Percentiles rank a stretch among this genome's conserved stretches.
phyloP scores from a whole-genome alignment of 53 echinoderm and acorn worm genomes.

The Antedon mediterranea region DNA sequence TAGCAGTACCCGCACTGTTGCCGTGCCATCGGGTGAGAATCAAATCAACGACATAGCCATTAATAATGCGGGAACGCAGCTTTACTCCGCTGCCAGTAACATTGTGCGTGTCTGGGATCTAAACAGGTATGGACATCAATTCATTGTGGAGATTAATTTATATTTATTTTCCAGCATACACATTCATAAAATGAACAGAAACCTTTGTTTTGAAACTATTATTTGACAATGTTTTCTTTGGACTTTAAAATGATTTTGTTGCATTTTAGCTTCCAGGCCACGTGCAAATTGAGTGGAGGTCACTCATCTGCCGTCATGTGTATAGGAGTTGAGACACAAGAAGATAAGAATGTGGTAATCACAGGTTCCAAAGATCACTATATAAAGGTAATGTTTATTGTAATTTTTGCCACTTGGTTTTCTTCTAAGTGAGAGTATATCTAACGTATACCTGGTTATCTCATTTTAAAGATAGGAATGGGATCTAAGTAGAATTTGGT shows the following conservation, averaged over 20 bases:
- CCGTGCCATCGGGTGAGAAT: slow-evolving; percentile 76
- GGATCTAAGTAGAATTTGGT: no score
- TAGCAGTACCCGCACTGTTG: slow-evolving; percentile 54
- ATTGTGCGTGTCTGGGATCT: slow-evolving; percentile 89
- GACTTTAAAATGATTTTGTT: no score
- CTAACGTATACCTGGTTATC: no score
- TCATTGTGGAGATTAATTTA: no score
- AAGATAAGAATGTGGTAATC: slow-evolving; percentile 42
- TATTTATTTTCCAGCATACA: no score
- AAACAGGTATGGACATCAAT: slow-evolving; percentile 35
- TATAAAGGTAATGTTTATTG: slow-evolving; percentile 93
- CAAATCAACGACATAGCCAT: slow-evolving; percentile 77
- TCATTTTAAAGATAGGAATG: no score
- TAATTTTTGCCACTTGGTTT: no score
- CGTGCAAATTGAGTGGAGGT: slow-evolving; percentile 83
- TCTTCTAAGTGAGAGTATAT: no score
- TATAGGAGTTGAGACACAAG: slow-evolving; percentile 60
- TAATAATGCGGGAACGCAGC: slow-evolving; percentile 58
- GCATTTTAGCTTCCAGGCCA: slow-evolving; percentile 80
- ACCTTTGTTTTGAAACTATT: no score
- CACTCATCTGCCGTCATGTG: slow-evolving; percentile 93
- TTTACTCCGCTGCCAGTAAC: slow-evolving; percentile 82
- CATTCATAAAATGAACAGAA: no score
- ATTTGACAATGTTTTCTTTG: no score
- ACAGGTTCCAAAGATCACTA: slow-evolving; percentile 97